Base-by-base conservation (phyloP, 2,888 invertebrate species). In the Notocelia uddmanniana region DNA sequence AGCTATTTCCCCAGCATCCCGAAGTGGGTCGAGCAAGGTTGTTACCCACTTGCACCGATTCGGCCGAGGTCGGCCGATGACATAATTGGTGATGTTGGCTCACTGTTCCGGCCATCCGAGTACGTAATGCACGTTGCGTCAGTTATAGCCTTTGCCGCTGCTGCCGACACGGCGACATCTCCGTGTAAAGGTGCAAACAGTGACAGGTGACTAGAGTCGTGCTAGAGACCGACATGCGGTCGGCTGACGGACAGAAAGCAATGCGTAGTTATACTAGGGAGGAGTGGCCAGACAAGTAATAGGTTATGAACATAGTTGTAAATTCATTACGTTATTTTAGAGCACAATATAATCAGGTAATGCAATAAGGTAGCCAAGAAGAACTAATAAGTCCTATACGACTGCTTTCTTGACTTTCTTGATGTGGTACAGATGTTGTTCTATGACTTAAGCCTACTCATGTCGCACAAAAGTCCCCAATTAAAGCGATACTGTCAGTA, bases 91-190 rank as follows among this genome's bases (percentile, higher is more conserved):
- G 11, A 19, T 34, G 84, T 88, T 87, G 82, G 84, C 83, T 76
- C 73, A 66, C 54, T 55, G 88, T 89, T 89, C 89, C 89, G 89
- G 87, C 84, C 88, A 88, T 89, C 89, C 85, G 79, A 83, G 81
- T 76, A 85, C 88, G 86, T 87, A 89, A 89, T 80, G 74, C 74
- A 73, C 69, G 78, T 89, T 89, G 89, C 89, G 85, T 88, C 87
- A 87, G 80, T 76, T 76, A 48, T 23, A 48, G 68, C 57, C 63
- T 79, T 84, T 75, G 81, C 83, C 87, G 85, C 73, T 83, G 77
- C 57, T 58, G 59, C 62, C 76, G 77, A 74, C 76, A 74, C 73
- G 31, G 31, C 31, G 41, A 45, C n/a, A 45, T 45, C 45, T n/a
- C 8, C 45, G n/a, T 45, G n/a, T n/a, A n/a, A 13, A n/a, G 45